phyloP scores from a whole-genome alignment of 2,888 invertebrate species.

The Lysandra coridon region DNA sequence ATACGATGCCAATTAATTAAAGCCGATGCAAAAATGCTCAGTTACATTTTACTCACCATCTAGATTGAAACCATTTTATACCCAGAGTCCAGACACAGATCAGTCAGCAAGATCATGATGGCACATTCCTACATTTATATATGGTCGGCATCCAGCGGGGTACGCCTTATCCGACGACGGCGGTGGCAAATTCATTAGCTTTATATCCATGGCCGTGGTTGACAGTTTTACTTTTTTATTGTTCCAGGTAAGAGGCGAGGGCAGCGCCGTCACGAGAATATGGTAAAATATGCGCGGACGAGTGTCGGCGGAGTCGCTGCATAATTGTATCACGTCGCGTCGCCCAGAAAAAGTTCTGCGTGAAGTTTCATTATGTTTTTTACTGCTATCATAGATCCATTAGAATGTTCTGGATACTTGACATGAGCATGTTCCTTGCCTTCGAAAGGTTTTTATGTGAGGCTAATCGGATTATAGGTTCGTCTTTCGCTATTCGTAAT shows the following conservation, averaged over 20 bases:
- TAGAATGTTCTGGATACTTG: constrained; percentile 16
- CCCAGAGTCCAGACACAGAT: neutral
- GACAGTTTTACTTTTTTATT: constrained; percentile 40
- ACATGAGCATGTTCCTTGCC: neutral
- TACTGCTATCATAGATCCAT: constrained; percentile 15
- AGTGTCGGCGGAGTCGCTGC: constrained; percentile 31
- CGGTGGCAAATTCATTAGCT: constrained; percentile 3
- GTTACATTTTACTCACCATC: neutral
- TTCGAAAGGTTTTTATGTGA: neutral
- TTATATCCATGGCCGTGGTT: constrained; percentile 15
- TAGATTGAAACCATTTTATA: neutral
- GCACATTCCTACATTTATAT: neutral
- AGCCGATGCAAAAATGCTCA: neutral
- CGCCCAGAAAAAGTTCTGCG: constrained; percentile 4
- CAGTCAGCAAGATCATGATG: neutral
- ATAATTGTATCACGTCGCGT: constrained; percentile 28
- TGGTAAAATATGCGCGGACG: constrained; percentile 31
- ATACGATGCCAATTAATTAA: constrained; percentile 6
- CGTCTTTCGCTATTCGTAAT: neutral
- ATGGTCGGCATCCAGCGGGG: neutral
- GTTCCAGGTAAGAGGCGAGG: constrained; percentile 44
- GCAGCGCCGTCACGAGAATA: constrained; percentile 6
- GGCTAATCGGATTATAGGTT: neutral
- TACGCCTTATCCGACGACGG: neutral
- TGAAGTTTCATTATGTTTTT: constrained; percentile 24